Evolutionary conservation across 2,113 vertebrate genomes (phyloP).

Genomic region (Phyllostomus discolor): DNA sequence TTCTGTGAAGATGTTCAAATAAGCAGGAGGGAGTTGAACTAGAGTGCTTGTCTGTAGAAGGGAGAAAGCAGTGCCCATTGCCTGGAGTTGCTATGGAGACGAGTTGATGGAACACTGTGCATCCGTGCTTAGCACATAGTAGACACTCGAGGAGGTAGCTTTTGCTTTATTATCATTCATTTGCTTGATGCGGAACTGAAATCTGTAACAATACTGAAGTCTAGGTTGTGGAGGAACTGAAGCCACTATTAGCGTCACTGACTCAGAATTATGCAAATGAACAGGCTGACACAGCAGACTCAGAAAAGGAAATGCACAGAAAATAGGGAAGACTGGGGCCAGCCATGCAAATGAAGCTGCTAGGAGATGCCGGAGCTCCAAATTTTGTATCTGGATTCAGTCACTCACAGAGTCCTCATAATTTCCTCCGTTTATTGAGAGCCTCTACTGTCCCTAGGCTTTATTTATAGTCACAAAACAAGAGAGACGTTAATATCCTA

Average conservation of each 20-base stretch:
- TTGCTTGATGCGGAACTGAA: not conserved
- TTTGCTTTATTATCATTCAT: not conserved
- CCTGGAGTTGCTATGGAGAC: not conserved
- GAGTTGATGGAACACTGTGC: accelerated
- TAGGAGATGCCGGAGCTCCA: not conserved
- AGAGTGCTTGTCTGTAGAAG: not conserved
- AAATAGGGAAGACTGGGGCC: not conserved
- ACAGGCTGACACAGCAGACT: not conserved
- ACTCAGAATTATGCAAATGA: not conserved
- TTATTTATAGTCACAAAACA: not conserved
- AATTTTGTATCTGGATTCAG: not conserved
- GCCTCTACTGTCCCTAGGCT: not conserved
- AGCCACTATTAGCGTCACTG: not conserved
- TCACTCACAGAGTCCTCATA: not conserved
- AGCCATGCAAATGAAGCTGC: not conserved
- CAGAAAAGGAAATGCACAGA: not conserved
- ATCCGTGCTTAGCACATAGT: not conserved
- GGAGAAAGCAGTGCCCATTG: not conserved
- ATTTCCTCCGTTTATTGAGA: not conserved
- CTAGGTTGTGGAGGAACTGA: not conserved
- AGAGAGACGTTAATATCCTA: not conserved
- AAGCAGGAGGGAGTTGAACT: not conserved
- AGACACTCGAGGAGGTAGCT: not conserved
- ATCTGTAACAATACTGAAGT: not conserved
- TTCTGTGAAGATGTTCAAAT: not conserved